Evolutionary conservation across 2,888 invertebrate genomes (phyloP).

Genomic region (Sisyra nigra): DNA sequence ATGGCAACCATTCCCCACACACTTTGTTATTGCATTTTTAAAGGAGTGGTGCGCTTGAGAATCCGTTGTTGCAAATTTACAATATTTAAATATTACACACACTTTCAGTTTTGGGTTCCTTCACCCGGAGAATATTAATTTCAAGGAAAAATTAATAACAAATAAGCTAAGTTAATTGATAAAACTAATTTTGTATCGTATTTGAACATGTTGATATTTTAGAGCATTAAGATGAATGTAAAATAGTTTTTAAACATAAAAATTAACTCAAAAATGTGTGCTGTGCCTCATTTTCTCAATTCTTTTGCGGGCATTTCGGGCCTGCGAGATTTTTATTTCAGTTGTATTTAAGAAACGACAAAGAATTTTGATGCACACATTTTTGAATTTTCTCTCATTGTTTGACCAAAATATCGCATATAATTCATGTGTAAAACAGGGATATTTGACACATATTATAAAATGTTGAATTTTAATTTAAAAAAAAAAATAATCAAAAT

Average conservation of each 20-base stretch:
- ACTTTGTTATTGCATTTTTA: constrained; percentile 28
- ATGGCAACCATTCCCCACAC: constrained; percentile 25
- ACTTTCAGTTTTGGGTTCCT: neutral
- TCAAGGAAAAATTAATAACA: neutral
- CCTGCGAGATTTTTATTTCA: too few relatives aligned
- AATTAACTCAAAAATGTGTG: neutral
- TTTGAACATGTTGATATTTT: constrained; percentile 1
- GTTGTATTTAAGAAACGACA: too few relatives aligned
- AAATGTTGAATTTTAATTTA: constrained; percentile 1
- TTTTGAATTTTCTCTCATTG: constrained; percentile 9
- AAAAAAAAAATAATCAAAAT: too few relatives aligned
- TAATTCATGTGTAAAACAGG: constrained; percentile 20
- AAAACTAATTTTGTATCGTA: constrained; percentile 2
- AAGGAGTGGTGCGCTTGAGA: neutral
- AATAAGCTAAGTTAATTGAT: too few relatives aligned
- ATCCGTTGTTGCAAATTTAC: too few relatives aligned
- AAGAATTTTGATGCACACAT: too few relatives aligned
- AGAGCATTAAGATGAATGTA: neutral
- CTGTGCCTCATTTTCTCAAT: neutral
- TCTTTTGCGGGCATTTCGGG: too few relatives aligned
- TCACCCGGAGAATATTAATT: neutral
- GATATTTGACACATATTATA: constrained; percentile 19
- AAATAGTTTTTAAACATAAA: neutral
- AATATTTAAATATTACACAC: neutral
- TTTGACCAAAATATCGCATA: constrained; percentile 25